Base-by-base conservation (phyloP, 2,888 invertebrate genomes). In the Scaptomyza tumidula region DNA sequence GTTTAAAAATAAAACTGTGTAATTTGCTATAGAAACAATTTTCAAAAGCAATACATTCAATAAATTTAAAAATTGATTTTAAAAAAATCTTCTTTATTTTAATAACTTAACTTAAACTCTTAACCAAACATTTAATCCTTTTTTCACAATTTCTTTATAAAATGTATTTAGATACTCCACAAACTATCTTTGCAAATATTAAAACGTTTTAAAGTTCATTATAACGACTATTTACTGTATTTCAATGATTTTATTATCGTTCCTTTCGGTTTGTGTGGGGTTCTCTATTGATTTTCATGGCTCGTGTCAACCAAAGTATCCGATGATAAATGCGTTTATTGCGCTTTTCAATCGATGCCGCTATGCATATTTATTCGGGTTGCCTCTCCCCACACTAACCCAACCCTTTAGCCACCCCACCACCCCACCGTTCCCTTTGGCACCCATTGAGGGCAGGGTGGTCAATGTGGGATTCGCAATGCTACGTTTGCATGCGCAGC, bases 281-380 rank as follows among this genome's bases (percentile, higher is more conserved):
- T 29, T 41, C 41, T 41, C 31, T 44, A 52, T 71, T 50, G 71
- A 72, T 72, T 61, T 72, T 56, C 31, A 31, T 29, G 11, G 33
- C 33, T 29, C 31, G 11, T 52, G 50, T 62, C 45, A 69, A 63
- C 60, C 72, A 65, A 66, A 73, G 66, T 64, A 75, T 60, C 53
- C 66, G 66, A 75, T 73, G 69, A 72, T 80, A 80, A 85, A 80
- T 84, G 84, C 84, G 84, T 85, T 82, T 84, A 80, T 85, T 86
- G 85, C 80, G 75, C 75, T 78, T 77, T 80, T 84, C 72, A 81
- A 64, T 71, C 68, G 66, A 65, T 67, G 58, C 54, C 68, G 55
- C 50, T 64, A 49, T 71, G 71, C 66, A 76, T 64, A 63, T 70
- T 72, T 69, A 71, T 72, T 75, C 65, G 53, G 64, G 39, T 66